These are phyloP conservation scores for Melanogrammus aeglefinus DNA, from an alignment of 2,797 vertebrate genomes.

Conservation along the genomic window DNA sequence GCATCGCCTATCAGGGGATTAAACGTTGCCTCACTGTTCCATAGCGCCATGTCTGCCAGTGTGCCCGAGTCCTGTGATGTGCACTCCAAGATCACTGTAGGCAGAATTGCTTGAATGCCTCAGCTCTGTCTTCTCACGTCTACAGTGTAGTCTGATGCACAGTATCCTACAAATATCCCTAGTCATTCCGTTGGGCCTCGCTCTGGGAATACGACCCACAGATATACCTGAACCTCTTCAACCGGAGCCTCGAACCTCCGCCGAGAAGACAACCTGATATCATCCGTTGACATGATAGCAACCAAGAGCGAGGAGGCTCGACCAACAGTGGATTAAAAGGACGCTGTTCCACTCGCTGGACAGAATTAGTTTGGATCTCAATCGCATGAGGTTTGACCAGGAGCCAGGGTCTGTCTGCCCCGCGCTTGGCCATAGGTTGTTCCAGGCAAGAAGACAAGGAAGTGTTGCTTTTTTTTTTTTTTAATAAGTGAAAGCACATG, in stretches of 20 bases:
- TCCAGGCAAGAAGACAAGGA: constrained; percentile 22
- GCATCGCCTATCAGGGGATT: not conserved
- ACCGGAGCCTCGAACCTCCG: no score
- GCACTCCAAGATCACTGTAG: not conserved
- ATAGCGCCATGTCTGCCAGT: not conserved
- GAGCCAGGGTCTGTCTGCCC: constrained; percentile 8
- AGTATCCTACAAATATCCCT: not conserved
- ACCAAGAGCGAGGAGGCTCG: no score
- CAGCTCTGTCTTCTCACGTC: not conserved
- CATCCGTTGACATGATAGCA: not conserved
- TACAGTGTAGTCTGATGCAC: not conserved
- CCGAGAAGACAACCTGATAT: not conserved
- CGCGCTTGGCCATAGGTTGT: constrained; percentile 23
- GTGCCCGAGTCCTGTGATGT: no score
- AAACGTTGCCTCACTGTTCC: not conserved
- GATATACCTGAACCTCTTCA: not conserved
- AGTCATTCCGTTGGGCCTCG: not conserved
- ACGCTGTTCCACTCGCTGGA: not conserved
- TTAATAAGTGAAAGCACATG: not conserved
- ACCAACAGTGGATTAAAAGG: not conserved
- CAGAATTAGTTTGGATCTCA: not conserved
- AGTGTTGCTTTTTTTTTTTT: not conserved
- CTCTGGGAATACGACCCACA: not conserved
- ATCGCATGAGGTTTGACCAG: constrained; percentile 7
- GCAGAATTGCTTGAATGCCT: not conserved